Conservation (phyloP, 2,113 vertebrate species). For the Nerophis ophidion region DNA sequence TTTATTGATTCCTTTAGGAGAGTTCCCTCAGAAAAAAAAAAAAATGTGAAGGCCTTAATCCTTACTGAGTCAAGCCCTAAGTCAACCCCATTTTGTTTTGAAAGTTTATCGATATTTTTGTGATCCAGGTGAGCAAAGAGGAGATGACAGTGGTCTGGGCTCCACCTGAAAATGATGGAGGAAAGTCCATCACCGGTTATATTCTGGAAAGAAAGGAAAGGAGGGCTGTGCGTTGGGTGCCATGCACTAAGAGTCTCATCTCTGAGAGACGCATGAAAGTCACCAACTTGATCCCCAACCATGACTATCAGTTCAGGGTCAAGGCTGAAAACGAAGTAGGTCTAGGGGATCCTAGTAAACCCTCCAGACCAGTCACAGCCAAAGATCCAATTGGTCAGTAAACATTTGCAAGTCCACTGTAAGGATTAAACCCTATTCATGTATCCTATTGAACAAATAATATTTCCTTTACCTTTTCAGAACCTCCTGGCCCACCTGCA, state of each 20-base stretch:
- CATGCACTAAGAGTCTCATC: slow-evolving; percentile 91
- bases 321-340: slow-evolving; percentile 97
- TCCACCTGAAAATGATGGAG: slow-evolving; percentile 93
- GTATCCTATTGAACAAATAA: background rate
- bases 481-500: slow-evolving; percentile 92
- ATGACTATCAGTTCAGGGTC: slow-evolving; percentile 97
- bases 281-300: slow-evolving; percentile 88
- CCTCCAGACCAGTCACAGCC: slow-evolving; percentile 87
- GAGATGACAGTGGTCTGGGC: slow-evolving; percentile 99
- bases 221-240: slow-evolving; percentile 84
- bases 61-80: no score
- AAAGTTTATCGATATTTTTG: background rate
- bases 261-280: slow-evolving; percentile 93
- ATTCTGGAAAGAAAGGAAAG: slow-evolving; percentile 96
- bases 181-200: slow-evolving; percentile 97
- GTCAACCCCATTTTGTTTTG: no score
- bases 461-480: slow-evolving; percentile 62
- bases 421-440: background rate
- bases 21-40: no score
- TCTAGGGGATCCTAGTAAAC: slow-evolving; percentile 91
- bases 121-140: slow-evolving; percentile 78
- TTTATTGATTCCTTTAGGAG: no score
- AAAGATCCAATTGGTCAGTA: slow-evolving; percentile 94
- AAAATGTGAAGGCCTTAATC: no score
- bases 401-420: background rate